Percentiles rank a stretch among this genome's conserved stretches.
These are phyloP conservation scores for Pseudorasbora parva DNA, from an alignment of 2,113 vertebrate genomes.

Conservation along the genomic window DNA sequence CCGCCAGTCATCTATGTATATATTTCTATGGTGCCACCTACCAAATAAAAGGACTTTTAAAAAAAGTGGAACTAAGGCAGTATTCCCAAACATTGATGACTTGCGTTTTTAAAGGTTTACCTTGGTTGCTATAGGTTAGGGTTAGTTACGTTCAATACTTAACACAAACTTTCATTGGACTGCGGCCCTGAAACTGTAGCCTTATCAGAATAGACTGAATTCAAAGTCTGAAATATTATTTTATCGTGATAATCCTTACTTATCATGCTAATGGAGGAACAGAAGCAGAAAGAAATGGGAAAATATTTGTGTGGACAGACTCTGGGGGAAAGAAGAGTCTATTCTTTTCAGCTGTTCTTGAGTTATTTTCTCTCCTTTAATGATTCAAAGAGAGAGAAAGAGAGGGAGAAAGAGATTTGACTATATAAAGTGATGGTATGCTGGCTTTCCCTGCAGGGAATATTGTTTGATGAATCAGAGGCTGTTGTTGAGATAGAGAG, in stretches of 20 bases:
- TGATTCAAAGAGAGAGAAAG: not conserved
- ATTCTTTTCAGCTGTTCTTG: slow-evolving; percentile 26
- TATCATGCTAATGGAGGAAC: not conserved
- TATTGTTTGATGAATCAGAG: slow-evolving; percentile 44
- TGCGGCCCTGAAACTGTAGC: too few species aligned
- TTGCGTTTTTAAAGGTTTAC: too few species aligned
- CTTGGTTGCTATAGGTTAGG: too few species aligned
- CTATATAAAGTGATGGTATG: slow-evolving; percentile 53
- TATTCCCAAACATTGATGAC: too few species aligned
- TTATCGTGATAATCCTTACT: not conserved
- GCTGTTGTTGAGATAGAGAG: slow-evolving; percentile 31
- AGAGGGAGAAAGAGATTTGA: not conserved
- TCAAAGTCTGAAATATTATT: not conserved
- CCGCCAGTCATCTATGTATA: too few species aligned
- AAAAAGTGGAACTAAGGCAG: too few species aligned
- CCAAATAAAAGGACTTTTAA: too few species aligned
- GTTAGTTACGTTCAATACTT: too few species aligned
- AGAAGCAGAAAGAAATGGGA: not conserved
- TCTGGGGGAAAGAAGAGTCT: not conserved
- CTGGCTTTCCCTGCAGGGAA: slow-evolving; percentile 45
- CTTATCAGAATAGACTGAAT: not conserved
- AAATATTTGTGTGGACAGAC: not conserved
- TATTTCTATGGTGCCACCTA: too few species aligned
- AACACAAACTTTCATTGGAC: too few species aligned
- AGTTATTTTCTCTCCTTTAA: slow-evolving; percentile 18